Evolutionary conservation across 2,113 vertebrate species (phyloP).

Genomic region (Myocastor coypus): DNA sequence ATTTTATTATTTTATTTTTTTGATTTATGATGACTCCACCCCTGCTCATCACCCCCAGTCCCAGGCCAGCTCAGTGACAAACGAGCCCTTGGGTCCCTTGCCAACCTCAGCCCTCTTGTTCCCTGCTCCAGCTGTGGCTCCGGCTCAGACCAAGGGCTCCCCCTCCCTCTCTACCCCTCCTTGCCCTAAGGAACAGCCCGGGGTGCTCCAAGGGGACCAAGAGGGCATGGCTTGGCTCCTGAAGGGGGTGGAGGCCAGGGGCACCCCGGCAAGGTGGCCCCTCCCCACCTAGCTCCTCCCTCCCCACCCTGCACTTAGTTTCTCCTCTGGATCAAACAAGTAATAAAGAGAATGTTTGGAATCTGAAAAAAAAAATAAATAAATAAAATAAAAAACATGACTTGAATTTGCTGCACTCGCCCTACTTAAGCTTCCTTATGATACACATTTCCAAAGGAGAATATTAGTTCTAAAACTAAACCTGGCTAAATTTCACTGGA

Average conservation of each 20-base stretch:
- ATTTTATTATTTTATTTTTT: no score
- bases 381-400: not conserved
- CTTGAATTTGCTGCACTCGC: not conserved
- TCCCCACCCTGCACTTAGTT: conserved; percentile 79
- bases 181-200: no score
- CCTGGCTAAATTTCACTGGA: not conserved
- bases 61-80: no score
- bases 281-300: conserved; percentile 54
- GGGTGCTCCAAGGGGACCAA: conserved; percentile 77
- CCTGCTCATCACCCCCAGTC: no score
- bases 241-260: conserved; percentile 46
- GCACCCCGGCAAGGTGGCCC: conserved; percentile 74
- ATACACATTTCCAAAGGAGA: not conserved
- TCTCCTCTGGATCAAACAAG: conserved; percentile 84
- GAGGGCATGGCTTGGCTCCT: conserved; percentile 78
- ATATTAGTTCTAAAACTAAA: not conserved
- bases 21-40: no score
- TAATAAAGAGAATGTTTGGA: conserved; percentile 86
- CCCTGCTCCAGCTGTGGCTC: no score
- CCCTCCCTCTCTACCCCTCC: no score
- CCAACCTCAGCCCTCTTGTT: no score
- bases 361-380: conserved; percentile 25
- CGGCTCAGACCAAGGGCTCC: no score
- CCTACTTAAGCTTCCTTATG: not conserved
- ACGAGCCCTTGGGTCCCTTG: no score